Evolutionary conservation across 2,113 vertebrate species (phyloP), one percentile per base, ranked within the genome.

Genomic region (Callipepla californica): DNA sequence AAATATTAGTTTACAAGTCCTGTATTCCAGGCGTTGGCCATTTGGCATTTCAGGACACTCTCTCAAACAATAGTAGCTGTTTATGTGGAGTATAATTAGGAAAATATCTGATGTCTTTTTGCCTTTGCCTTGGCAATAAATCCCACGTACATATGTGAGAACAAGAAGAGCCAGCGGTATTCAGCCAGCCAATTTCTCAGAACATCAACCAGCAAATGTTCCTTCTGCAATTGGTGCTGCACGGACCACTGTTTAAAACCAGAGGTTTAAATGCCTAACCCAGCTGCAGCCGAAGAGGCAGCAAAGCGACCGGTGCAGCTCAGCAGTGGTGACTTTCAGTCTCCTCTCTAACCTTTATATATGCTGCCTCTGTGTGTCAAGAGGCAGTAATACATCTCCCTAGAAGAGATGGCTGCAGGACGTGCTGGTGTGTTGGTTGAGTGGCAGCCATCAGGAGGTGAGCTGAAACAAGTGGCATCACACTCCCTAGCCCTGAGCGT

Each of bases 351-450:
- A 89, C 89, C 95, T 94, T 96, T 94, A 68, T 94, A 75, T 72
- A 9, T 94, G 92, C 94, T 96, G 95, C 93, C 92, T 96, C 90
- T 90, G 77, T 95, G 92, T 94, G 94, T 96, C 85, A 80, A 38
- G 45, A 95, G 57, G 80, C 53, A 90, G 94, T 90, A 95, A 88
- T 94, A 95, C 93, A 91, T 94, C 87, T 90, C 88, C 82, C 82
- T 42, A 34, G 90, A 93, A 81, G 10, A 94, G 85, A 65, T 83
- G 92, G 58, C 72, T 88, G 76, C 76, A 53, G 88, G 79, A 50
- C 73, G 44, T 57, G 21, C 47, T 83, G 79, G 50, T 67, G 22
- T 63, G 53, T 53, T 23, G 26, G n/a, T 53, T 92, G 87, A 23
- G 51, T 75, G 87, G 70, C 44, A 83, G 15, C 47, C 30, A 34